Percentiles rank a stretch among this genome's conserved stretches.
Evolutionary conservation across 2,113 vertebrate species (phyloP).

Genomic region (Cyanoramphus novaezelandiae): DNA sequence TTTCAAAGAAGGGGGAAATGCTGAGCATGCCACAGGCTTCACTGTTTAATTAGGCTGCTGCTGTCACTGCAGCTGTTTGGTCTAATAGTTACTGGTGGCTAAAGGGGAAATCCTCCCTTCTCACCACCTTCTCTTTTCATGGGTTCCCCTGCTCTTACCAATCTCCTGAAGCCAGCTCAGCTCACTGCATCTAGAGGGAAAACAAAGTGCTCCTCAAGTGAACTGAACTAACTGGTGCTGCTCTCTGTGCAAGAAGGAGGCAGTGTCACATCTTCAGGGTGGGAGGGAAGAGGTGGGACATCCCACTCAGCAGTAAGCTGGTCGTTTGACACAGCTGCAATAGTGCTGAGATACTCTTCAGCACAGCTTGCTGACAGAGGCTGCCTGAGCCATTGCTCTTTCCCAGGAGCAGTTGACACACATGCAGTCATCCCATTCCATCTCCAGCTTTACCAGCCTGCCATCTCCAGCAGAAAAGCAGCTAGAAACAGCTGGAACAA

Average conservation of each 20-base stretch:
- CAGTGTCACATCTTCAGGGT: not conserved
- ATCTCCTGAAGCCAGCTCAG: not conserved
- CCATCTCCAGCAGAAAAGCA: not conserved
- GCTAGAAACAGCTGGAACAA: not conserved
- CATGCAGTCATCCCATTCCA: not conserved
- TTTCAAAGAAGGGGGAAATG: not conserved
- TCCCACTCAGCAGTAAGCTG: not conserved
- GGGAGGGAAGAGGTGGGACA: not conserved
- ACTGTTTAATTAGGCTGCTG: conserved; percentile 19
- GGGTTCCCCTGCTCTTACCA: not conserved
- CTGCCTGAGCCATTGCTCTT: not conserved
- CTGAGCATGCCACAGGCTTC: not conserved
- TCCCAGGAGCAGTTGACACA: not conserved
- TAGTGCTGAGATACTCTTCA: not conserved
- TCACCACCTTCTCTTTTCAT: rapidly evolving
- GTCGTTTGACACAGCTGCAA: not conserved
- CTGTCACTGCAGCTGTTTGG: not conserved
- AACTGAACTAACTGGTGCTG: not conserved
- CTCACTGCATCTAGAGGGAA: not conserved
- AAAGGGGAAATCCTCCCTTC: not conserved
- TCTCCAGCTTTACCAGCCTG: not conserved
- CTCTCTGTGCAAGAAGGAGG: not conserved
- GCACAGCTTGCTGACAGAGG: not conserved
- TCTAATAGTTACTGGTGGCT: conserved; percentile 26
- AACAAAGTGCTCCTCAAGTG: not conserved